Percentiles rank a stretch among this genome's conserved stretches.
Evolutionary conservation across 2,113 vertebrate species (phyloP).

Genomic region (Catagonus wagneri): DNA sequence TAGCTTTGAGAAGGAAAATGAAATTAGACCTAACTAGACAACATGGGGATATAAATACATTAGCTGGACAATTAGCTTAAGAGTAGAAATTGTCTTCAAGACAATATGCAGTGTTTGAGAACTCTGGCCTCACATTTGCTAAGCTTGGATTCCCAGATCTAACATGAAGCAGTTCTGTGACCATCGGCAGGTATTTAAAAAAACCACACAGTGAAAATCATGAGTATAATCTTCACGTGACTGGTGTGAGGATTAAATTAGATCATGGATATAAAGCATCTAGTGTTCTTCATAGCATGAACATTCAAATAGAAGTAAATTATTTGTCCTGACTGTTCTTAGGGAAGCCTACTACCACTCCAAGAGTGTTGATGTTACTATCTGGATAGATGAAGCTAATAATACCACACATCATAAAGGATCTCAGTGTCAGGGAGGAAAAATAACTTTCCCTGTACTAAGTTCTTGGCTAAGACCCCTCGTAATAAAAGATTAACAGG

Average conservation of each 20-base stretch:
- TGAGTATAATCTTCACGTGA: not conserved
- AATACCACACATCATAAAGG: not conserved
- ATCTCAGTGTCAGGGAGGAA: not conserved
- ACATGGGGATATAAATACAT: not conserved
- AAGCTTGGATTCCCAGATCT: not conserved
- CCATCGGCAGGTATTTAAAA: constrained; percentile 12
- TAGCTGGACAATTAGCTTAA: not conserved
- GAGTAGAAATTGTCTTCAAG: not conserved
- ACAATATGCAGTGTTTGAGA: not conserved
- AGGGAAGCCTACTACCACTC: not conserved
- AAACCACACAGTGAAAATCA: not conserved
- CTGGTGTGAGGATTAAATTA: not conserved
- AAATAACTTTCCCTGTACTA: not conserved
- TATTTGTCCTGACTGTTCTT: not conserved
- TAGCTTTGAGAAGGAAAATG: constrained; percentile 10
- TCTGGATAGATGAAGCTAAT: not conserved
- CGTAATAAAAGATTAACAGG: not conserved
- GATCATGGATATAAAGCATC: not conserved
- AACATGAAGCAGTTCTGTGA: not conserved
- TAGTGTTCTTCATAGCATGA: not conserved
- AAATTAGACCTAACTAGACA: not conserved
- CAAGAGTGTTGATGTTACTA: constrained; percentile 3
- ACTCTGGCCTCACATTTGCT: not conserved
- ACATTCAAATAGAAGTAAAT: not conserved
- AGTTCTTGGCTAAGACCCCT: not conserved